A percentile compares a stretch with the other conserved stretches of the same genome.
phyloP scores from a whole-genome alignment of 2,113 vertebrate genomes.

The Phylloscopus whistleri region DNA sequence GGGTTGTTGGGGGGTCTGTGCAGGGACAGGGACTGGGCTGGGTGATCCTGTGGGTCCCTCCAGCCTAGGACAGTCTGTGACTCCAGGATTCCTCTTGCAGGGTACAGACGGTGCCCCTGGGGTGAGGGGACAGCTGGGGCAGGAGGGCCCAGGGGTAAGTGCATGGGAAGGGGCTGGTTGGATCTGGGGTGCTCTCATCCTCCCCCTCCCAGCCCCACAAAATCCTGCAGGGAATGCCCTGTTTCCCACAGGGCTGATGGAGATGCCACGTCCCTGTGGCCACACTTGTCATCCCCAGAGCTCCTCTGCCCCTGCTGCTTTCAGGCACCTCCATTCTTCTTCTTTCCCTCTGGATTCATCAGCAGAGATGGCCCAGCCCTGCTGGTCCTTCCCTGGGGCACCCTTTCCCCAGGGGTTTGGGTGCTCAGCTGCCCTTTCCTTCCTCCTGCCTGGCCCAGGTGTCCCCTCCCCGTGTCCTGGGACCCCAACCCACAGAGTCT shows the following conservation, averaged over 20 bases:
- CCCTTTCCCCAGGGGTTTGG: neutral
- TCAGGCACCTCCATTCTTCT: fast-evolving
- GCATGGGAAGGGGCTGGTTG: neutral
- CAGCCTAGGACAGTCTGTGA: neutral
- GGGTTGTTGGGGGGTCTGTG: neutral
- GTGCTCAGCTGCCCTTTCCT: neutral
- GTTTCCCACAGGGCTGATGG: fast-evolving
- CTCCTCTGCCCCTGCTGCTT: neutral
- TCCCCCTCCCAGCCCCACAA: neutral
- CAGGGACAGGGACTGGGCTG: fast-evolving
- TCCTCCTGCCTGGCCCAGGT: neutral
- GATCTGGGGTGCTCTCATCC: neutral
- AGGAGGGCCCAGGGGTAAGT: conserved; percentile 82
- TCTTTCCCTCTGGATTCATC: neutral
- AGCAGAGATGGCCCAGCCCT: neutral
- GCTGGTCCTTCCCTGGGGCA: neutral
- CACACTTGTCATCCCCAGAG: neutral
- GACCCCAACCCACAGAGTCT: neutral
- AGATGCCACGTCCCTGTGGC: fast-evolving
- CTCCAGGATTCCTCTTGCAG: conserved; percentile 60
- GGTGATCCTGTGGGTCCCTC: fast-evolving
- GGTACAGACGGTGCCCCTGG: conserved; percentile 73
- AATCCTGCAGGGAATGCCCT: neutral
- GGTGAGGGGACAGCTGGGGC: conserved; percentile 76
- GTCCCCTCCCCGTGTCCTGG: neutral